A percentile compares a stretch with the other conserved stretches of the same genome.
Evolutionary conservation across 2,113 vertebrate genomes (phyloP).

Genomic region (Serinus canaria): DNA sequence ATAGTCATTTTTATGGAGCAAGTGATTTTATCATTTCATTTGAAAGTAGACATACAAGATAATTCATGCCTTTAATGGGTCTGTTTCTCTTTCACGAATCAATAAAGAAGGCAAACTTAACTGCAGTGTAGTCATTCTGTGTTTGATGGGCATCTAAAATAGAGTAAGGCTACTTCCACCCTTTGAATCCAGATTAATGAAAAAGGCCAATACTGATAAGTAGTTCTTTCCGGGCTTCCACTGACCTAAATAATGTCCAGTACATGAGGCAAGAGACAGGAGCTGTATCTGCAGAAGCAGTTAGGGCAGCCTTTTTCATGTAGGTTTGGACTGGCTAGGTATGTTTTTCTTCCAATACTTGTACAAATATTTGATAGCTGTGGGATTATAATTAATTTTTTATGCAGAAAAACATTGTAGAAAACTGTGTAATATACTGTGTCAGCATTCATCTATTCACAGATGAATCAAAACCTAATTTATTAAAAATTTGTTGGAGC

Average conservation of each 20-base stretch:
- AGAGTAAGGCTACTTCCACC: background rate
- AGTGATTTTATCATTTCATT: conserved; percentile 10
- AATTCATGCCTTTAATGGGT: conserved; percentile 10
- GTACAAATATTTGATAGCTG: background rate
- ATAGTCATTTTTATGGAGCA: conserved; percentile 9
- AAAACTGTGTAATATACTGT: background rate
- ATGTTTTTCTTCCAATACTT: background rate
- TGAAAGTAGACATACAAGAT: background rate
- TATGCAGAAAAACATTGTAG: background rate
- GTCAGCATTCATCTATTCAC: background rate
- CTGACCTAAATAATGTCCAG: background rate
- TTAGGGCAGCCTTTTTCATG: background rate
- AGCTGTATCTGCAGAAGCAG: background rate
- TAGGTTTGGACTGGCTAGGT: background rate
- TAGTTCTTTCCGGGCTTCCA: background rate
- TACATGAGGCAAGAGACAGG: background rate
- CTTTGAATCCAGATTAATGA: background rate
- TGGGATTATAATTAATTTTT: background rate
- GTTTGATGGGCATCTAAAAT: background rate
- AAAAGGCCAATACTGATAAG: background rate
- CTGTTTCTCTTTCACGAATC: conserved; percentile 18
- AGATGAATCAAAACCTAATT: background rate
- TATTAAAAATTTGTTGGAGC: background rate
- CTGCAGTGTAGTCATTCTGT: background rate
- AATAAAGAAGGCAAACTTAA: background rate